Evolutionary conservation across 2,888 invertebrate species (phyloP), one percentile per base, ranked within the genome.

Genomic region (Parapristionchus giblindavisi): DNA sequence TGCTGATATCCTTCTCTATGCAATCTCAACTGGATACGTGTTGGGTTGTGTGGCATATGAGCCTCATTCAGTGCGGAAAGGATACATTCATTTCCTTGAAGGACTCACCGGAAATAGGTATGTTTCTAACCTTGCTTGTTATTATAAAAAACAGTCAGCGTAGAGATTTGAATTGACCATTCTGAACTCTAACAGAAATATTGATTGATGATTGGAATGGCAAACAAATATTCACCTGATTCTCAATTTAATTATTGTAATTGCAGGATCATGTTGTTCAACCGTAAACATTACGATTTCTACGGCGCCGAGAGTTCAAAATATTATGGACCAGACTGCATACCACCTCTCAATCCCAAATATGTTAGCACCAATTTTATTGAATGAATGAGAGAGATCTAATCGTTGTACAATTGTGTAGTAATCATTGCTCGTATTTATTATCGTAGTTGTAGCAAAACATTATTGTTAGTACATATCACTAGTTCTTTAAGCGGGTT

Each of bases 51-150:
- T 93, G 72, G 91, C 93, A 51, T 63, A 94, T 77, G 94, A 94
- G 88, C 93, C 94, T 0, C 92, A 92, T 76, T 92, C 92, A 85
- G 88, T 94, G 79, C 90, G 94, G 79, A 91, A 92, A n/a, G 93
- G 93, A 75, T 94, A 94, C 89, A 93, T 93, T 91, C 93, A 92
- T 87, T 94, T 94, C 89, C 89, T 94, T 56, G 91, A 92, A 79
- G 91, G 91, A 77, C 90, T 94, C 78, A 94, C 94, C 0, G 93
- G 93, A 65, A 88, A 88, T 80, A 87, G 85, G 90, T 90, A 77
- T 79, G 85, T 58, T 38, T 8, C 21, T 8, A 4, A 11, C 3
- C 24, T 51, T 24, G 24, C 1, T 40, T 2, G n/a, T 21, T 40
- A 38, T 24, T 34, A 6, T 27, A n/a, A n/a, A n/a, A 51, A n/a